These are phyloP conservation scores for Thalassophryne amazonica DNA, from an alignment of 2,797 vertebrate genomes.

Conservation along the genomic window DNA sequence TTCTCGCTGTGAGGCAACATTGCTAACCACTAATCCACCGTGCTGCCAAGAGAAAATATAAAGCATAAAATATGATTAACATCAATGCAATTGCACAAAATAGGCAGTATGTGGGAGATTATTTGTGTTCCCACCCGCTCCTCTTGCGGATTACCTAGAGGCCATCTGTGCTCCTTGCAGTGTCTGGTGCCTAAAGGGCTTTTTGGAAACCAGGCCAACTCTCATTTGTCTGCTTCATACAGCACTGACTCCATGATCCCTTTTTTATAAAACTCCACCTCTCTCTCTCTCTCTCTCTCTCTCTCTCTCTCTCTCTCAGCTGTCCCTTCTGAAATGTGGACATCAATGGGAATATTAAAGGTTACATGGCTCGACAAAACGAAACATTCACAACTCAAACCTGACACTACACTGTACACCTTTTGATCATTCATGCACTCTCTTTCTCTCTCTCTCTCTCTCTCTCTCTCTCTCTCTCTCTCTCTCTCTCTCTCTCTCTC, in stretches of 20 bases:
- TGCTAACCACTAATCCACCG: too few species aligned
- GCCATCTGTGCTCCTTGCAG: slow-evolving; percentile 67
- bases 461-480: not conserved
- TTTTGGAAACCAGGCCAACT: slow-evolving; percentile 65
- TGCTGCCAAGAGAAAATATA: too few species aligned
- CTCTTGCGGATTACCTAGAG: slow-evolving; percentile 61
- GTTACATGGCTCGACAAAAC: slow-evolving; percentile 65
- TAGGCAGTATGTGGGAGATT: slow-evolving; percentile 36
- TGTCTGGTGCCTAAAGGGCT: slow-evolving; percentile 54
- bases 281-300: slow-evolving; percentile 1
- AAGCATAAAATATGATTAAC: too few species aligned
- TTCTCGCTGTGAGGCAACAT: too few species aligned
- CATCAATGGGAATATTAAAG: slow-evolving; percentile 71
- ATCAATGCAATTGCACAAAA: slow-evolving; percentile 22
- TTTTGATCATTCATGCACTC: slow-evolving; percentile 47
- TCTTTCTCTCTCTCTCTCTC: not conserved
- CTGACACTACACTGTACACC: slow-evolving; percentile 48
- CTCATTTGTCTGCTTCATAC: slow-evolving; percentile 45
- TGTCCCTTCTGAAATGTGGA: slow-evolving; percentile 58
- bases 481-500: slow-evolving; percentile 4
- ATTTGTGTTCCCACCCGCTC: slow-evolving; percentile 38
- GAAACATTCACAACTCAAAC: slow-evolving; percentile 52
- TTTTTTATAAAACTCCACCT: slow-evolving; percentile 47
- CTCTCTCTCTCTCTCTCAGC: not conserved
- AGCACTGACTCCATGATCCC: slow-evolving; percentile 22